Evolutionary conservation across 2,888 invertebrate genomes (phyloP), one percentile per base, ranked within the genome.

Genomic region (Tyria jacobaeae): DNA sequence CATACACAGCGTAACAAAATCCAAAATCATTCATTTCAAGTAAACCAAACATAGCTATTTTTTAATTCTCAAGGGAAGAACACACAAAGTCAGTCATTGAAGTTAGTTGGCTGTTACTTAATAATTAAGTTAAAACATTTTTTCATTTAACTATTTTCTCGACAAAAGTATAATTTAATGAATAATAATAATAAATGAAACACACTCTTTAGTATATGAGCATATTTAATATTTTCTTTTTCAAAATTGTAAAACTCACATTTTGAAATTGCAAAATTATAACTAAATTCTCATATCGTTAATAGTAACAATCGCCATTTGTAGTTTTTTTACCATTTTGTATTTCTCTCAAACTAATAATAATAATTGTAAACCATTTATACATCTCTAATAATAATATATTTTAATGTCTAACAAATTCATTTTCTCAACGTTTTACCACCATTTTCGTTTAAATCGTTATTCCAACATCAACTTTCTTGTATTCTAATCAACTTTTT

Each of bases 241-340:
- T 94, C 92, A 94, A 94, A 94, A 94, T 94, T 94, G 94, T 93
- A 93, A 94, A 93, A 94, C 92, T 92, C 93, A 94, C 94, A 94
- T 93, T 93, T 93, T 93, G 93, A 93, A 94, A 91, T 92, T 93
- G 92, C 93, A 93, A 94, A 94, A 93, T 92, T 93, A 93, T 90
- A 93, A 92, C 92, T 94, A 93, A 92, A 91, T 92, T 93, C 91
- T 92, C 92, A 92, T 93, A 92, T 92, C 90, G 92, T 91, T 89
- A 91, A 91, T 93, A 93, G 90, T 94, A 94, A 93, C 92, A 92
- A 92, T 90, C 91, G 92, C 89, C 91, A 88, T 91, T 90, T 89
- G 87, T 90, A 86, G 54, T 56, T 68, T 86, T 88, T 83, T 84
- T 79, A 75, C 73, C 78, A 72, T 88, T 90, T 89, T 88, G 88